A percentile compares a stretch with the other conserved stretches of the same genome.
These are phyloP conservation scores for Lates calcarifer DNA, from an alignment of 2,113 vertebrate genomes.

Conservation along the genomic window DNA sequence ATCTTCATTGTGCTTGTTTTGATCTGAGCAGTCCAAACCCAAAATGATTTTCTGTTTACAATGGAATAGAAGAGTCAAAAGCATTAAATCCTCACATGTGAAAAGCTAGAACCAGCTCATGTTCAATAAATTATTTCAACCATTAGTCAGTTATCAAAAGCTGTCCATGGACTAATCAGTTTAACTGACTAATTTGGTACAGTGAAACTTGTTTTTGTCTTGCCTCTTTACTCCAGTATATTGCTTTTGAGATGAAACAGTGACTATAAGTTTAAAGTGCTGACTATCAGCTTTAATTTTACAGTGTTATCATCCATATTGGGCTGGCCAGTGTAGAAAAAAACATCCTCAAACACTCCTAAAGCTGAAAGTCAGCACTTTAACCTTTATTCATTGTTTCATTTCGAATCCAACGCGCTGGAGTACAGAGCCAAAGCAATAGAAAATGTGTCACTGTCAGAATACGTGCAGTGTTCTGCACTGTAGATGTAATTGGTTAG, in stretches of 20 bases:
- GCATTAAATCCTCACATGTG: neutral
- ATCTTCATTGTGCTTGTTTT: neutral
- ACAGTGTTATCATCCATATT: neutral
- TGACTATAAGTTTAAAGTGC: neutral
- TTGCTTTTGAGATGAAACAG: neutral
- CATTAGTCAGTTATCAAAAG: neutral
- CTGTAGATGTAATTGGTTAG: neutral
- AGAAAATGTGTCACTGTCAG: neutral
- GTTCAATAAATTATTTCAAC: neutral
- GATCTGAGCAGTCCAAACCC: neutral
- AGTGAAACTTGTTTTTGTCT: neutral
- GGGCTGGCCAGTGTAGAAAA: neutral
- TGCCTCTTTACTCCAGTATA: neutral
- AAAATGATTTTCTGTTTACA: neutral
- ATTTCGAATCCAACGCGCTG: neutral
- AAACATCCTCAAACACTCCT: neutral
- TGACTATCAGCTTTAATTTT: neutral
- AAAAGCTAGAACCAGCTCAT: neutral
- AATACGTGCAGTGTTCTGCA: neutral
- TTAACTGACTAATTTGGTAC: neutral
- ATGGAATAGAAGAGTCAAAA: neutral
- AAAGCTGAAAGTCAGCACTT: constrained; percentile 23
- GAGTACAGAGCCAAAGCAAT: neutral
- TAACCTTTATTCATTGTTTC: constrained; percentile 13
- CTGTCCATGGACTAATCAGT: neutral